Evolutionary conservation across 2,888 invertebrate genomes (phyloP).

Genomic region (Thecocarcelia acutangulata): DNA sequence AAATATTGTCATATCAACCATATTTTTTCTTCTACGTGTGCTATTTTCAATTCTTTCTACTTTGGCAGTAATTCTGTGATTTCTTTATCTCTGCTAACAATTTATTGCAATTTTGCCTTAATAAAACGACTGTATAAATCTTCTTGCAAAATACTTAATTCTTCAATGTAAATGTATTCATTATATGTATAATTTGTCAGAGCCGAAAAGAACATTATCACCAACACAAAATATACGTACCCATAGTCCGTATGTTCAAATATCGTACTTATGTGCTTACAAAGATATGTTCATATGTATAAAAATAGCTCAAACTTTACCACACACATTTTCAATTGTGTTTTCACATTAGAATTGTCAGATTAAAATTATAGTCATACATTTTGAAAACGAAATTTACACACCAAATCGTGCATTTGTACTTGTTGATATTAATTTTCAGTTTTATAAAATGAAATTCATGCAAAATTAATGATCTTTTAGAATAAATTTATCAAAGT

Average conservation of each 20-base stretch:
- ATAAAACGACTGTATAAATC: slow-evolving; percentile 46
- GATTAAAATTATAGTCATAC: slow-evolving; percentile 17
- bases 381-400: slow-evolving; percentile 22
- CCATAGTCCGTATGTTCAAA: too few species aligned
- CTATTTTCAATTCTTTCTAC: too few species aligned
- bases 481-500: slow-evolving; percentile 32
- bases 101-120: too few species aligned
- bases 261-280: too few species aligned
- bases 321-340: slow-evolving; percentile 55
- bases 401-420: slow-evolving; percentile 33
- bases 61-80: too few species aligned
- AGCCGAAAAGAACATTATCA: background rate
- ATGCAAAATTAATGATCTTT: slow-evolving; percentile 47
- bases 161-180: slow-evolving; percentile 61
- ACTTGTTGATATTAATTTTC: slow-evolving; percentile 52
- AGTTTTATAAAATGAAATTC: slow-evolving; percentile 51
- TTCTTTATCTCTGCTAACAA: too few species aligned
- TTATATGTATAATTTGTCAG: slow-evolving; percentile 51
- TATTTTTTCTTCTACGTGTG: too few species aligned
- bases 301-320: slow-evolving; percentile 50
- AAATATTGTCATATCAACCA: too few species aligned
- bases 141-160: slow-evolving; percentile 59
- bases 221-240: background rate
- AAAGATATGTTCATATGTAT: slow-evolving; percentile 17
- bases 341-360: slow-evolving; percentile 40